Evolutionary conservation across 2,888 invertebrate genomes (phyloP).

Genomic region (Ophraella communa): DNA sequence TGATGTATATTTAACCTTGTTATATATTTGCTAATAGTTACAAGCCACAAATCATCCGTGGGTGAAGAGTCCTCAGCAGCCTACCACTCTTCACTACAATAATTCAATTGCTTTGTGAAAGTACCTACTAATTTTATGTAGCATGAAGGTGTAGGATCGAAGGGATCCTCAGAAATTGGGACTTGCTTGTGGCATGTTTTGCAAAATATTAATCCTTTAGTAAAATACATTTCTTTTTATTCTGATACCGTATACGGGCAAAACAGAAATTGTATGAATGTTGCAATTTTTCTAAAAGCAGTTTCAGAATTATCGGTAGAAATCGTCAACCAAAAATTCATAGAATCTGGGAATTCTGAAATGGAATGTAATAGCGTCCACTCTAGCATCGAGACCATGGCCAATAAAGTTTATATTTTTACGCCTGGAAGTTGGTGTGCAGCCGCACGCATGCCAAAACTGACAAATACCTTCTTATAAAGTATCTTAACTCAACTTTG

Average conservation of each 20-base stretch:
- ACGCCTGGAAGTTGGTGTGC: slow-evolving; percentile 37
- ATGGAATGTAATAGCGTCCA: slow-evolving; percentile 37
- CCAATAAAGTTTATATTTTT: slow-evolving; percentile 32
- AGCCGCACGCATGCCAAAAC: slow-evolving; percentile 32
- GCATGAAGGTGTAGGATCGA: slow-evolving; percentile 35
- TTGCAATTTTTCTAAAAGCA: slow-evolving; percentile 28
- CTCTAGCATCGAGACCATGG: slow-evolving; percentile 30
- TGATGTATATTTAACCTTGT: too few relatives aligned
- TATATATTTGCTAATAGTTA: too few relatives aligned
- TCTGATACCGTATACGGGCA: background rate
- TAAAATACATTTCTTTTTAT: background rate
- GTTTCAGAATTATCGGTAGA: slow-evolving; percentile 24
- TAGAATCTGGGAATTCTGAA: slow-evolving; percentile 30
- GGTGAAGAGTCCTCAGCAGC: too few relatives aligned
- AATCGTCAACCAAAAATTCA: slow-evolving; percentile 33
- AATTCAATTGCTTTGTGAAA: too few relatives aligned
- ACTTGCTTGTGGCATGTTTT: too few relatives aligned
- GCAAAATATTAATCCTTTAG: background rate
- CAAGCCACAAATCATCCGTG: too few relatives aligned
- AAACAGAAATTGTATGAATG: slow-evolving; percentile 31
- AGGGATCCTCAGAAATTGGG: too few relatives aligned
- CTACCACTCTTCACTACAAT: too few relatives aligned
- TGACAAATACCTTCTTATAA: slow-evolving; percentile 1
- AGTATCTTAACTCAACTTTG: too few relatives aligned
- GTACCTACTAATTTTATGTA: slow-evolving; percentile 34